Base-by-base conservation (phyloP, 2,113 vertebrate genomes). In the Pteruthius melanotis region DNA sequence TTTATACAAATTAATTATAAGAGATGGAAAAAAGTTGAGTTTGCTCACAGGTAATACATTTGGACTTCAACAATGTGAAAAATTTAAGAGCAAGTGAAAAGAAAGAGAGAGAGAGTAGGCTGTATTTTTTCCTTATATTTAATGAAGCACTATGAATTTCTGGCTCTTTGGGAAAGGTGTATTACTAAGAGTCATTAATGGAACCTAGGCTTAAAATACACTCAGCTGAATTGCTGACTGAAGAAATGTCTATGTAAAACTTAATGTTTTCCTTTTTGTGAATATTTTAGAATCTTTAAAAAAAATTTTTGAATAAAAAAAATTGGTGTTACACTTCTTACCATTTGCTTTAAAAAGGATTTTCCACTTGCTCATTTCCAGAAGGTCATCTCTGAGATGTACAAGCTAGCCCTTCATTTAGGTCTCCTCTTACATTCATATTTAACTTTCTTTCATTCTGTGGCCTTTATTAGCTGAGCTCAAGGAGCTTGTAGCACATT, bases 401-500 rank as follows among this genome's bases (percentile, higher is more conserved):
- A 96, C 97, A 95, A 93, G 97, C 95, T 83, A 90, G 83, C 95
- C 96, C 97, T 97, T 98, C 98, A 98, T 97, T 98, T 98, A 97
- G 97, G 97, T 96, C 97, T 97, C 92, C 96, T 98, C 98, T 98
- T 98, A 98, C 98, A 98, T 98, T 98, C 98, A 98, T 98, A 98
- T 98, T 99, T 98, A 98, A 98, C 98, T 96, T 96, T 70, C 96
- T 98, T 98, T 98, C 97, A 97, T 98, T 97, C 97, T 60, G 69
- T 98, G 97, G 98, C 98, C 98, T 99, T 99, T 99, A 99, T 99
- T 98, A 99, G 97, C 97, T 93, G 92, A 97, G 97, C 97, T 98
- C 97, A 98, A 97, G 97, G 96, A 97, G 98, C 98, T 98, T 98
- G 98, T 98, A 98, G 97, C 98, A 98, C 98, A 98, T 98, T 98